Percentiles rank a stretch among this genome's conserved stretches.
These are phyloP conservation scores for Spicauda simplicius DNA, from an alignment of 2,888 invertebrate species.

Conservation along the genomic window DNA sequence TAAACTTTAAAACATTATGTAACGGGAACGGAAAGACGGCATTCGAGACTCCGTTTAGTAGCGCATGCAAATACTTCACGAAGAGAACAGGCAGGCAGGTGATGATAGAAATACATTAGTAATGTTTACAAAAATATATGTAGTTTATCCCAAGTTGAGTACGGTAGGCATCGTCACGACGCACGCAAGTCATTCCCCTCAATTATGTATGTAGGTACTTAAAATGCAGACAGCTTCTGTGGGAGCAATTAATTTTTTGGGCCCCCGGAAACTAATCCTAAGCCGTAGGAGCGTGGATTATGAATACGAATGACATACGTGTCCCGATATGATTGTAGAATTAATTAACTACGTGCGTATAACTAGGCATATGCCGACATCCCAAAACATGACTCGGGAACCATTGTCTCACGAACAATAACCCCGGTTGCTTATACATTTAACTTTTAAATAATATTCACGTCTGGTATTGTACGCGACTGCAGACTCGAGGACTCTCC, in stretches of 20 bases:
- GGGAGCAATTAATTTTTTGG: slow-evolving; percentile 38
- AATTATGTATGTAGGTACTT: slow-evolving; percentile 43
- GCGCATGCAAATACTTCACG: slow-evolving; percentile 3
- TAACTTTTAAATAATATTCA: slow-evolving; percentile 41
- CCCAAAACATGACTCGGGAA: slow-evolving; percentile 59
- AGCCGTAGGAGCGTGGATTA: slow-evolving; percentile 47
- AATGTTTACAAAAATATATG: background rate
- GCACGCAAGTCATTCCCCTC: slow-evolving; percentile 38
- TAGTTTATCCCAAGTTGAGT: slow-evolving; percentile 2
- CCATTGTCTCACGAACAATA: slow-evolving; percentile 67
- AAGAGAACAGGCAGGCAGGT: background rate
- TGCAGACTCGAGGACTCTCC: slow-evolving; percentile 10
- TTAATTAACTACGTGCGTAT: slow-evolving; percentile 58
- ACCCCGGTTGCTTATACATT: slow-evolving; percentile 47
- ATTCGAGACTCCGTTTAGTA: background rate
- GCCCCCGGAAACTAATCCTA: slow-evolving; percentile 56
- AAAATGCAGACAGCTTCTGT: slow-evolving; percentile 45
- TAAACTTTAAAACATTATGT: slow-evolving; percentile 33
- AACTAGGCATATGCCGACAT: slow-evolving; percentile 50
- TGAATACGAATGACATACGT: slow-evolving; percentile 58
- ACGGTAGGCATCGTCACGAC: slow-evolving; percentile 19
- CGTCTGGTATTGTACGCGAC: slow-evolving; percentile 14
- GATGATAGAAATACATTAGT: background rate
- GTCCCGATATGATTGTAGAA: slow-evolving; percentile 53
- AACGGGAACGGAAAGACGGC: slow-evolving; percentile 26